These are phyloP conservation scores for Clarias pachynema DNA, from an alignment of 2,797 vertebrate species.

Conservation along the genomic window DNA sequence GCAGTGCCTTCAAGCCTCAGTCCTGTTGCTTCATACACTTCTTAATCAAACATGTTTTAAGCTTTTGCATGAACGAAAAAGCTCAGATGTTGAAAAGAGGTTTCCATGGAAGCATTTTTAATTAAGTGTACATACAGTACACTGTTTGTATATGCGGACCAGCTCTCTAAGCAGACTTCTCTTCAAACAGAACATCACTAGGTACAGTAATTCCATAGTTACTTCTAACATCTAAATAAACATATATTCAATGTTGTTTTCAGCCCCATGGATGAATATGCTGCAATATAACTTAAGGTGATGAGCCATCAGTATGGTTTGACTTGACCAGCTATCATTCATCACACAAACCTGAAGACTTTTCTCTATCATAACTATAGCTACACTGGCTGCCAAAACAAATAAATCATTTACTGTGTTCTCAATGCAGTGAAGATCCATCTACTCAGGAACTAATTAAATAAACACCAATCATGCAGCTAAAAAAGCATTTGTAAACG, in stretches of 20 bases:
- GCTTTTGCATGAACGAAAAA: not conserved
- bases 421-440: not conserved
- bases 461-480: not conserved
- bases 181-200: not conserved
- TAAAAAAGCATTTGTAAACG: not conserved
- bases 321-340: not conserved
- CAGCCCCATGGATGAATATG: not conserved
- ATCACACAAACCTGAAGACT: not conserved
- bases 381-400: not conserved
- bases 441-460: not conserved
- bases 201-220: not conserved
- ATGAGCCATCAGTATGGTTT: not conserved
- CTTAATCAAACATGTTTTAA: not conserved
- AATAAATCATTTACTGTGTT: not conserved
- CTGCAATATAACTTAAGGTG: not conserved
- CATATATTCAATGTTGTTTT: not conserved
- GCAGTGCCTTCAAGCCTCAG: not conserved
- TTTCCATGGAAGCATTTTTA: not conserved
- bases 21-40: not conserved
- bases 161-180: not conserved
- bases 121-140: not conserved
- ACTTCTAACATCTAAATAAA: not conserved
- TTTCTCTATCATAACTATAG: not conserved
- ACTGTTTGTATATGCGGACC: not conserved
- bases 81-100: conserved; percentile 8